Evolutionary conservation across 2,113 vertebrate species (phyloP), one percentile per base, ranked within the genome.

Genomic region (Rhipidura dahli): DNA sequence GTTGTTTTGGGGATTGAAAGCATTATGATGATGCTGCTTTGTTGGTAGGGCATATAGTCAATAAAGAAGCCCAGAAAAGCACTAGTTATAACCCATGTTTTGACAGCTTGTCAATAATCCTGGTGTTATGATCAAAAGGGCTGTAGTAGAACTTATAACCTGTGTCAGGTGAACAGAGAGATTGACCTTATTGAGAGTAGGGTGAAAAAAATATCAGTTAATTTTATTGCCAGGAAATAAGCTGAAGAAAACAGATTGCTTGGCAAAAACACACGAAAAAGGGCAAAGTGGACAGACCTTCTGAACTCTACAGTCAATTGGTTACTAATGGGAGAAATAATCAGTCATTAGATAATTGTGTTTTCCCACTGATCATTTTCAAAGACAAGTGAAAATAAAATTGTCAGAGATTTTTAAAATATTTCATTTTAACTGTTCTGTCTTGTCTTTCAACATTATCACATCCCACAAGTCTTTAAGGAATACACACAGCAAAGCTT

Each of bases 71-170:
- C 91, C 61, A 81, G 42, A 92, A 94, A 97, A 92, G 54, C 44
- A 50, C 57, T 76, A 69, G 54, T 86, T 93, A 94, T 96, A 75
- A 82, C 63, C 76, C 69, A 30, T 72, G 56, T 94, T 95, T 88
- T 96, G 95, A 78, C 75, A 86, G 54, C 27, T 95, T 75, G 76
- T 93, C 92, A 77, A 96, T 96, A 94, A 95, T 83, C 14, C 51
- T 86, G 33, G 35, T 72, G 87, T 93, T 77, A 60, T 73, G 64
- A 96, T 94, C 37, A 83, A 95, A 92, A 63, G 22, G 31, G 15
- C 44, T 94, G 47, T 59, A 89, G 50, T 37, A 83, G 37, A 45
- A 82, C 56, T 93, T 45, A 61, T 2, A 89, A 64, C 26, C 81
- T 81, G 54, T 53, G 89, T 37, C 82, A 73, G 77, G 82, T 44